These are phyloP conservation scores for Trichechus manatus DNA, from an alignment of 2,113 vertebrate genomes.

Conservation along the genomic window DNA sequence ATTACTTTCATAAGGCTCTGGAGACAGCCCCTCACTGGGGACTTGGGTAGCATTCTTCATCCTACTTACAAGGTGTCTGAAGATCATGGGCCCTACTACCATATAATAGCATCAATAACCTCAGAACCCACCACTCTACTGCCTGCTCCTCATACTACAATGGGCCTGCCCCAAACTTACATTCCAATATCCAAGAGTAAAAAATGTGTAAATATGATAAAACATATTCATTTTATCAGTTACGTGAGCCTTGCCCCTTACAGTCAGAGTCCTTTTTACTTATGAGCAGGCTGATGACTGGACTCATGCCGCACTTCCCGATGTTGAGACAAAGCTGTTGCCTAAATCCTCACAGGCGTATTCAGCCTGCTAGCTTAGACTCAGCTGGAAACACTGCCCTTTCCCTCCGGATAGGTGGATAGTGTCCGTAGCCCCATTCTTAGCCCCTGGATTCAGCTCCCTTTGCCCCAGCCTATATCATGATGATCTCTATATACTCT, in stretches of 20 bases:
- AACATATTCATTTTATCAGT: neutral
- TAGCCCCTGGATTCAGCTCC: neutral
- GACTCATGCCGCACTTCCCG: neutral
- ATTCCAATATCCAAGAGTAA: neutral
- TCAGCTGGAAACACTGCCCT: neutral
- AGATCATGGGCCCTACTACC: neutral
- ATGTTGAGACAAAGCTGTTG: neutral
- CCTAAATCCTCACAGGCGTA: neutral
- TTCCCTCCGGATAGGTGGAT: neutral
- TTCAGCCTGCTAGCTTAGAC: neutral
- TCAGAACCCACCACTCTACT: neutral
- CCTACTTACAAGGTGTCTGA: neutral
- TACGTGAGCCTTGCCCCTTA: neutral
- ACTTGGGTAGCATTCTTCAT: neutral
- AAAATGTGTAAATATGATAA: neutral
- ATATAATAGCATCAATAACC: neutral
- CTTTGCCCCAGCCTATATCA: neutral
- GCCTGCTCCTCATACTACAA: fast-evolving
- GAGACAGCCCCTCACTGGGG: neutral
- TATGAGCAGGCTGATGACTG: too few relatives aligned
- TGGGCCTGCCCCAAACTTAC: neutral
- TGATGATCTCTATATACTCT: neutral
- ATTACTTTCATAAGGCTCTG: neutral
- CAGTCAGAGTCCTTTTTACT: neutral
- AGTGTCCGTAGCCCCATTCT: neutral